Base-by-base conservation (phyloP, 2,797 vertebrate genomes). In the Dicrostonyx torquatus region DNA sequence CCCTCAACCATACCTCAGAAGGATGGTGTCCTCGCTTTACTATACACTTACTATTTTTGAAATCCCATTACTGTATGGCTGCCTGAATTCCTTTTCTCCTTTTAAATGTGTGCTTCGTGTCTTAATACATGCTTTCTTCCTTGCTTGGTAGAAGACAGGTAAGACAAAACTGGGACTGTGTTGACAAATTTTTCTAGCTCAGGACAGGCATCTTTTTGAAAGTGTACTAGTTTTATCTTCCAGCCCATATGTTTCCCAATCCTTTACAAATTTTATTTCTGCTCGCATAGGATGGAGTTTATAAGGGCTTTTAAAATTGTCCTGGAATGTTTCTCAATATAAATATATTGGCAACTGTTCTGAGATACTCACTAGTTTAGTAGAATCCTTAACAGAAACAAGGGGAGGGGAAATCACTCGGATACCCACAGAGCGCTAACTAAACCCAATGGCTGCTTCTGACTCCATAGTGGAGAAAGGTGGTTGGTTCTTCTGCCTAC, bases 261-360 rank as follows among this genome's bases (percentile, higher is more conserved):
- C n/a, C 8, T 18, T 87, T 85, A 72, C 72, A 66, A 60, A 20
- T 89, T 92, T 88, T 89, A 64, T 82, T 93, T 96, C 77, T 15
- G 2, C n/a, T 95, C 77, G 15, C 29, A 45, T 64, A 43, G 0
- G 24, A 86, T 83, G 6, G 17, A 48, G 18, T 55, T 90, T 92
- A n/a, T 48, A 58, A 76, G 10, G 86, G 29, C 34, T 43, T 94
- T 95, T 94, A 79, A 77, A 87, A 87, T 91, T 6, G 76, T 84
- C 70, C 80, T 91, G 37, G 24, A 94, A 53, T 80, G 9, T 77
- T 75, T 37, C 18, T 37, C n/a, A 86, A 53, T 18, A 34, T 87
- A 88, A 77, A 80, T 29, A 89, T 29, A 77, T 40, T 62, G 66
- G 31, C 68, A 93, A 90, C 82, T 84, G 76, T 72, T 64, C 50